Evolutionary conservation across 1,140 invertebrate species (phyloP).

Genomic region (Diorhabda sublineata): DNA sequence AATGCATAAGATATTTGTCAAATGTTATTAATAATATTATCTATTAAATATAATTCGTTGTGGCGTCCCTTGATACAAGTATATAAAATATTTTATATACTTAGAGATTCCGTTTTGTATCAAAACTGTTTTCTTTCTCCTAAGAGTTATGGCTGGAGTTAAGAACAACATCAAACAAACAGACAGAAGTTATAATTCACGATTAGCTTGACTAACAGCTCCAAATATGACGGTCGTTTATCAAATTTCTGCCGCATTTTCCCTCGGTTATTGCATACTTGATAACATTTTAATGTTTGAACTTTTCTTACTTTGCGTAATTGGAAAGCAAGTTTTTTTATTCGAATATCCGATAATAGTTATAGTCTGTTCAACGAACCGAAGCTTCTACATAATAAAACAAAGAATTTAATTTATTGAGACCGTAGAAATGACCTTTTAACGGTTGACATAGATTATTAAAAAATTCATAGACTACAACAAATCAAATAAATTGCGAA

Average conservation of each 20-base stretch:
- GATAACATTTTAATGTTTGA: neutral
- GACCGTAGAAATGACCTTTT: too few species aligned
- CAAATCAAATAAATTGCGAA: too few species aligned
- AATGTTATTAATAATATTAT: too few species aligned
- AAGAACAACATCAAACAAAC: slow-evolving; percentile 41
- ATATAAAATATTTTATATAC: slow-evolving; percentile 1
- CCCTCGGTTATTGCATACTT: neutral
- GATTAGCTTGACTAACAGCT: slow-evolving; percentile 39
- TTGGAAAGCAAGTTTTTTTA: neutral
- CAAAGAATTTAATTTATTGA: too few species aligned
- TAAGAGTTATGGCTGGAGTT: slow-evolving; percentile 36
- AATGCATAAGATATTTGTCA: too few species aligned
- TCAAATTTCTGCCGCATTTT: slow-evolving; percentile 27
- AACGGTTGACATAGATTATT: too few species aligned
- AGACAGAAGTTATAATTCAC: slow-evolving; percentile 41
- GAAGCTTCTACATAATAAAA: too few species aligned
- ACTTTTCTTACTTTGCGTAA: neutral
- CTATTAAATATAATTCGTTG: too few species aligned
- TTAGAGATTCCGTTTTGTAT: slow-evolving; percentile 7
- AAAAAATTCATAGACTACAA: too few species aligned
- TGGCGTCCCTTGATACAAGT: neutral
- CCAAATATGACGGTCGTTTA: slow-evolving; percentile 38
- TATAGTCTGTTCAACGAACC: too few species aligned
- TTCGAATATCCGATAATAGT: too few species aligned
- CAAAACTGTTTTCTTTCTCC: slow-evolving; percentile 35